Conservation (phyloP, 2,888 invertebrate species). For the Tinea pellionella region DNA sequence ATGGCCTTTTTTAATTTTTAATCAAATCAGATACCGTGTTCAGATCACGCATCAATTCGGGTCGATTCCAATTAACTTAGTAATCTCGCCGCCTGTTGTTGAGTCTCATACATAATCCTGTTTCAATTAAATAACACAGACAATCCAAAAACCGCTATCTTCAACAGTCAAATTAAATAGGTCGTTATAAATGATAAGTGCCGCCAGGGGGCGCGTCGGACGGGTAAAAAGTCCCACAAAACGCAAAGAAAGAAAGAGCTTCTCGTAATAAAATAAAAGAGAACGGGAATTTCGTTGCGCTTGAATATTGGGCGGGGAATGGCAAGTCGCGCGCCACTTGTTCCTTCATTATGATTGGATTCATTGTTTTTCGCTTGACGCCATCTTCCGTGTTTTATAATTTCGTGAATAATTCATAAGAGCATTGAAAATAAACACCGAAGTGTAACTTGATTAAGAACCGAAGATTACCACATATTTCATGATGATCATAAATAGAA, state of each 20-base stretch:
- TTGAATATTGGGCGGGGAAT: slow-evolving; percentile 18
- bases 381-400: slow-evolving; percentile 34
- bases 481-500: background rate
- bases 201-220: slow-evolving; percentile 26
- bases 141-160: slow-evolving; percentile 16
- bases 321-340: slow-evolving; percentile 19
- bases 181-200: slow-evolving; percentile 30
- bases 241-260: slow-evolving; percentile 23
- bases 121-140: background rate
- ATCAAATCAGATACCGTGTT: background rate
- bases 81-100: slow-evolving; percentile 9
- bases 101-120: background rate
- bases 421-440: slow-evolving; percentile 20
- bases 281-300: slow-evolving; percentile 26
- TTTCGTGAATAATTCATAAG: slow-evolving; percentile 37
- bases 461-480: background rate
- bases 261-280: slow-evolving; percentile 27
- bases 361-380: slow-evolving; percentile 39
- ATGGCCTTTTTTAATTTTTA: background rate
- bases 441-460: slow-evolving; percentile 14
- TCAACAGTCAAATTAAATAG: slow-evolving; percentile 27
- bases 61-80: slow-evolving; percentile 4
- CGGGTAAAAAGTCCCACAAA: slow-evolving; percentile 27
- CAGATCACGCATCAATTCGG: background rate
- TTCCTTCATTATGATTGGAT: slow-evolving; percentile 35